phyloP scores from a whole-genome alignment of 2,888 invertebrate genomes.

The Hedya salicella region DNA sequence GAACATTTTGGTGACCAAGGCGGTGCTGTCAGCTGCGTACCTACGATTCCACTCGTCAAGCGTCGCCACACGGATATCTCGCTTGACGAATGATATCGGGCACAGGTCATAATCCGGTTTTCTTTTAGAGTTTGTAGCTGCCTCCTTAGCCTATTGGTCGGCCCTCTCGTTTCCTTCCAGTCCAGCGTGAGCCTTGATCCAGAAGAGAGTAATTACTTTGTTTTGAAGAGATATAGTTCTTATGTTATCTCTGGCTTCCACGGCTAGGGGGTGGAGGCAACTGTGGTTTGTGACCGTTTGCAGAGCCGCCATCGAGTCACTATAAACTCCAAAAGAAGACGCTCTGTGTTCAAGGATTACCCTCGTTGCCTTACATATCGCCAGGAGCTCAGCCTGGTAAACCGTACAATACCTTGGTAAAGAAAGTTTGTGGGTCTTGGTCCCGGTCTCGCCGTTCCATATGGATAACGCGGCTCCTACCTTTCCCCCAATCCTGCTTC shows the following conservation, averaged over 20 bases:
- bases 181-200: too few species aligned
- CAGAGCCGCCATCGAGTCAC: conserved; percentile 6
- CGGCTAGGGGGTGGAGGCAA: conserved; percentile 15
- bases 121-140: neutral
- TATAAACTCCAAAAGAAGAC: conserved; percentile 10
- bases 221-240: neutral
- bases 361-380: conserved; percentile 33
- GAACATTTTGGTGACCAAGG: neutral
- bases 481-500: too few species aligned
- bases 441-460: conserved; percentile 44
- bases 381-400: too few species aligned
- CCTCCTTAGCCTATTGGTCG: neutral
- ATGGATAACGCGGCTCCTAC: too few species aligned
- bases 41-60: neutral
- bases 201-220: neutral
- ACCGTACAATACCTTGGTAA: conserved; percentile 47
- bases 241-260: neutral
- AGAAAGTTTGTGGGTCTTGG: conserved; percentile 53
- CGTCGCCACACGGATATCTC: neutral
- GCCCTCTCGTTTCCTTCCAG: neutral
- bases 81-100: neutral
- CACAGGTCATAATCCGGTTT: neutral
- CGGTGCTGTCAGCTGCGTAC: neutral
- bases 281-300: conserved; percentile 21
- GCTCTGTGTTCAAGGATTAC: conserved; percentile 29